Base-by-base conservation (phyloP, 2,888 invertebrate species). In the Aphelenchoides bicaudatus region DNA sequence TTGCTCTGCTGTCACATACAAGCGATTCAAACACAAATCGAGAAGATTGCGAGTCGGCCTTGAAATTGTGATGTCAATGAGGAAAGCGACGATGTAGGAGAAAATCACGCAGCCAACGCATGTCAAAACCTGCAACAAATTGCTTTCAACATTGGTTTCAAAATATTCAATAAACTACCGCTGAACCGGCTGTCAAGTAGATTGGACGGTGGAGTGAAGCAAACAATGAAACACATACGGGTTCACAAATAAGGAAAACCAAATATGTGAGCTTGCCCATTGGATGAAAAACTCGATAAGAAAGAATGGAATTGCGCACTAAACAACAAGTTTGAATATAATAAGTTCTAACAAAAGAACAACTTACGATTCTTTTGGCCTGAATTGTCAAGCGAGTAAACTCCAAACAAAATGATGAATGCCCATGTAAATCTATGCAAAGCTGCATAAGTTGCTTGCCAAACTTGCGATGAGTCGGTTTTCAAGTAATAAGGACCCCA, bases 201-300 rank as follows among this genome's bases (percentile, higher is more conserved):
- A 74, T 63, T 8, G 77, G 76, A 38, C 75, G 71, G 53, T 78
- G 72, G 39, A 74, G 71, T 10, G 77, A 69, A n/a, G 77, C 69
- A 63, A 75, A 78, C 50, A 75, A 65, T 52, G 68, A 73, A 19
- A 75, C 61, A 27, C 74, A 71, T 30, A 75, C 63, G n/a, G 75
- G 77, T 52, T 76, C 75, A 13, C 72, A 68, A 31, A 75, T 57
- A 13, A 76, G 59, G 19, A 75, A 56, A 16, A 71, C 59, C 34
- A 59, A 37, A 30, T 55, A 73, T 2, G 67, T 63, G 13, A 72
- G 57, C 56, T 76, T 76, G 25, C 72, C 66, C 25, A 77, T 59
- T 3, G 77, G 77, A 5, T 69, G 65, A 53, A 73, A 75, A 8
- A 72, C 61, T 10, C 76, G 65, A 73, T 74, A 75, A 10, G 68